These are phyloP conservation scores for Macrophya annulata DNA, from an alignment of 2,888 invertebrate species.

Conservation along the genomic window DNA sequence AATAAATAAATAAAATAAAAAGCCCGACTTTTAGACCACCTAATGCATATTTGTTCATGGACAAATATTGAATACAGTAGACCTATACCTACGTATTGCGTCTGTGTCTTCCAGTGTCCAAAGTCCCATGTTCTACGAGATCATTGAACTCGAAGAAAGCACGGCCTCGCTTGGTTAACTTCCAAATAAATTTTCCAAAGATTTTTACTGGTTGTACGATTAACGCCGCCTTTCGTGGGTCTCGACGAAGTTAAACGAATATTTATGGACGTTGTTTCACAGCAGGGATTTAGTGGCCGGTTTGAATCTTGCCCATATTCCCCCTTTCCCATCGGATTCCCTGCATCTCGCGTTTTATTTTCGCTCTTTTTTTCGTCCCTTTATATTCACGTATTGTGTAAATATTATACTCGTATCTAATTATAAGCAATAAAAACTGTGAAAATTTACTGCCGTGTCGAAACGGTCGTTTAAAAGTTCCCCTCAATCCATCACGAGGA, in stretches of 20 bases:
- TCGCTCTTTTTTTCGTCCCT: background rate
- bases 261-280: constrained; percentile 42
- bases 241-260: constrained; percentile 32
- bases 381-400: background rate
- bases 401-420: background rate
- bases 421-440: background rate
- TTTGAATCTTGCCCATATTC: background rate
- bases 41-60: background rate
- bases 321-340: background rate
- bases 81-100: no score
- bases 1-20: background rate
- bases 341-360: background rate
- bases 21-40: background rate
- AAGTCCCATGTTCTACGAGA: constrained; percentile 3
- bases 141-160: constrained; percentile 24
- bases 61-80: background rate
- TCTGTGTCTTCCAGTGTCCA: background rate
- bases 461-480: background rate
- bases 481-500: background rate
- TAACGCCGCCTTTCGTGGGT: background rate
- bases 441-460: background rate
- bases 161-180: constrained; percentile 26
- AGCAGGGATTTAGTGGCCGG: background rate
- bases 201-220: background rate
- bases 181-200: constrained; percentile 49